phyloP scores from a whole-genome alignment of 2,888 invertebrate species.

The Phortica magna region DNA sequence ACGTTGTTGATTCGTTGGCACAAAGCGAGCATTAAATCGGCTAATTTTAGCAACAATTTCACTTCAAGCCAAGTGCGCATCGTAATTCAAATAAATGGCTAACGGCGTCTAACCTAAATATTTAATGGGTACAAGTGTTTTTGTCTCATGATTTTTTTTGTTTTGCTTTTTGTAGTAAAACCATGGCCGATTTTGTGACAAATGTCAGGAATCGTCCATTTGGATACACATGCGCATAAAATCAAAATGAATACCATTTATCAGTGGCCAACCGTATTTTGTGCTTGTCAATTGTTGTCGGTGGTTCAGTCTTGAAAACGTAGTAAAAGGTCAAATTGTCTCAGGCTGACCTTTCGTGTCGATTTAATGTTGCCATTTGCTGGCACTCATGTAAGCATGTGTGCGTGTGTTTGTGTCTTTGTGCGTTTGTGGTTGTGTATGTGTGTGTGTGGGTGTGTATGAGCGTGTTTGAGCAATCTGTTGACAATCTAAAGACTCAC shows the following conservation, averaged over 20 bases:
- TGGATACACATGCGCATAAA: constrained; percentile 10
- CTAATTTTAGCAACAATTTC: constrained; percentile 13
- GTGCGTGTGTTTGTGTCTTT: not conserved
- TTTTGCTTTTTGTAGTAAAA: not conserved
- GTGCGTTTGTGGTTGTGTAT: not conserved
- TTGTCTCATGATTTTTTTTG: not conserved
- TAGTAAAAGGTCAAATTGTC: not conserved
- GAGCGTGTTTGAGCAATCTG: constrained; percentile 39
- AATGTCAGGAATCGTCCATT: not conserved
- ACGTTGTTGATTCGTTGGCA: not conserved
- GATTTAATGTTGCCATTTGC: constrained; percentile 21
- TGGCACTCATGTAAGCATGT: not conserved
- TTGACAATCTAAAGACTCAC: constrained; percentile 56
- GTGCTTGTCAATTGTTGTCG: not conserved
- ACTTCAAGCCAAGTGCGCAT: not conserved
- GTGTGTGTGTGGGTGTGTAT: not conserved
- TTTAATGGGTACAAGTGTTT: not conserved
- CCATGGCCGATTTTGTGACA: constrained; percentile 13
- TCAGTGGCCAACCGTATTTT: not conserved
- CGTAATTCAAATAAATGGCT: constrained; percentile 1
- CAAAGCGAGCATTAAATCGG: not conserved
- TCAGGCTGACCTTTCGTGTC: not conserved
- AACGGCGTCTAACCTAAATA: not conserved
- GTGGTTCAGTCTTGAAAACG: not conserved
- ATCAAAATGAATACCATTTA: constrained; percentile 28